Base-by-base conservation (phyloP, 2,888 invertebrate species). In the Diarsia mendica region DNA sequence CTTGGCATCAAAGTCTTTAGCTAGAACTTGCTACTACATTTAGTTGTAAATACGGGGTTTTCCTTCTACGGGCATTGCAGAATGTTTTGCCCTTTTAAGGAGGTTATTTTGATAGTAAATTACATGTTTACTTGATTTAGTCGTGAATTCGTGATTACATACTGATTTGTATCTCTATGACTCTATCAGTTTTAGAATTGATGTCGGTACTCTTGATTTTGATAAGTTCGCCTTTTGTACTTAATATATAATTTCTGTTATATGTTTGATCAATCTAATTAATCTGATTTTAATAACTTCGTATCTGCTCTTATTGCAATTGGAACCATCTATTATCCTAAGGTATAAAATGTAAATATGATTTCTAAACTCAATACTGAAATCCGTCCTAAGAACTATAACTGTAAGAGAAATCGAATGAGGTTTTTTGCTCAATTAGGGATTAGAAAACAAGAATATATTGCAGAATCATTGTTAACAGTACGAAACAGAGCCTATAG, bases 1-100 rank as follows among this genome's bases (percentile, higher is more conserved):
- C 87, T 83, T 85, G 85, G 64, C 83, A 82, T 33, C 53, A 51
- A 76, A 76, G 70, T 65, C 51, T 39, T 53, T 86, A 75, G 46
- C 66, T 67, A 82, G 85, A 87, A 85, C 58, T 67, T 60, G 65
- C 23, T n/a, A 55, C 23, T n/a, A 55, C 44, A 48, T 28, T 20
- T 18, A 33, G 18, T 64, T 72, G 64, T 85, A 69, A 67, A 65
- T 61, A 70, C 28, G 10, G n/a, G 11, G n/a, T 84, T 84, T 84
- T 86, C 86, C 86, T 86, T 75, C 61, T 55, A 73, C 28, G 63
- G 46, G 0, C 53, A 13, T 49, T 15, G 63, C 82, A 44, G 33
- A 44, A 77, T 77, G 15, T 44, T 67, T 63, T 11, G 33, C 9
- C 82, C 63, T 64, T 63, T 1, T 23, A 49, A 2, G 15, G 33